Base-by-base conservation (phyloP, 2,888 invertebrate species). In the Chesias legatella region DNA sequence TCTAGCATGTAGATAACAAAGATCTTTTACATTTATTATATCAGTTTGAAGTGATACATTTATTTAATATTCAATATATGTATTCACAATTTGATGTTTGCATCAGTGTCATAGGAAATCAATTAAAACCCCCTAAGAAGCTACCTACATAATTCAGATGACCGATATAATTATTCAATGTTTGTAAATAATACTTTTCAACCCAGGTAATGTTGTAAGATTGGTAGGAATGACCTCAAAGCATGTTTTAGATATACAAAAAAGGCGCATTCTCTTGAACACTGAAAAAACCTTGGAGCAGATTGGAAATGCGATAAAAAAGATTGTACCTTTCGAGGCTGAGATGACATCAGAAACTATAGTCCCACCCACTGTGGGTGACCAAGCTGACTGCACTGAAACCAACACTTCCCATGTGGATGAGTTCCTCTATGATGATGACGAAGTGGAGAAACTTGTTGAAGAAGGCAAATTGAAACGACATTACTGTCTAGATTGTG, bases 361-460 rank as follows among this genome's bases (percentile, higher is more conserved):
- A 48, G 56, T 58, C 24, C 82, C 85, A 25, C 88, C 88, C 7
- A 67, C 54, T 9, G 64, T 78, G 21, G 88, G 88, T 4, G 75
- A 81, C 33, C 89, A 89, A 68, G 73, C 90, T 6, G 90, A 91
- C 58, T 91, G 90, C 53, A 82, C 84, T 47, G 71, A 79, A 10
- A 58, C 67, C 1, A 88, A 89, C 35, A 91, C 91, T 1, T 75
- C 89, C 7, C 92, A 93, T 69, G 85, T 94, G 0, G 94, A 94
- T 77, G 91, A 90, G 26, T 94, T 94, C 63, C 80, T 94, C 0
- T 94, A 92, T 79, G 91, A 92, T 54, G 92, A 93, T 46, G 86
- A 90, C 8, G 88, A 90, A 45, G 75, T 93, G 7, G 91, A 92
- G 33, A 51, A 73, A 6, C 56, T 86, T 23, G 68, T 75, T 1